Percentiles rank a stretch among this genome's conserved stretches.
Evolutionary conservation across 2,888 invertebrate species (phyloP).

Genomic region (Invenusta paracnida): DNA sequence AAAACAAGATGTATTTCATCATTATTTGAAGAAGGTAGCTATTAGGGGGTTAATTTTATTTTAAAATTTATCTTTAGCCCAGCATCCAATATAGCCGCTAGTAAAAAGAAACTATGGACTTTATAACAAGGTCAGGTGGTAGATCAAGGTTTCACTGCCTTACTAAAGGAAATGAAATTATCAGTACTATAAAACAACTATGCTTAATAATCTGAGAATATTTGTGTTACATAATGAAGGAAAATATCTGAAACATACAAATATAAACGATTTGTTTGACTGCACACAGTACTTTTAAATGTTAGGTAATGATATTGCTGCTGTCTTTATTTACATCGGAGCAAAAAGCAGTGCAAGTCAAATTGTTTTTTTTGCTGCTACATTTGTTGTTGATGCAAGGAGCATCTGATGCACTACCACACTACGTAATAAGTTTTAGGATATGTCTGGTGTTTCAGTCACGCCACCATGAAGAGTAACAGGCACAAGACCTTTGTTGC

Average conservation of each 20-base stretch:
- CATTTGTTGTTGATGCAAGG: not conserved
- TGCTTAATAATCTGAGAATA: not conserved
- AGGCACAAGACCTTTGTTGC: not conserved
- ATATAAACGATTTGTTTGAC: not conserved
- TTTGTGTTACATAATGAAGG: not conserved
- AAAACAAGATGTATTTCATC: too few relatives aligned
- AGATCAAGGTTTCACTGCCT: too few relatives aligned
- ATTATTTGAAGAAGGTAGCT: too few relatives aligned
- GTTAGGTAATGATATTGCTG: not conserved
- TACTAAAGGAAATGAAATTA: not conserved
- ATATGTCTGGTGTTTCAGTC: not conserved
- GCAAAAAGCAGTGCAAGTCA: not conserved
- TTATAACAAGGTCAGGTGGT: too few relatives aligned
- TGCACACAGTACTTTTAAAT: not conserved
- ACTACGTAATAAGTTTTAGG: not conserved
- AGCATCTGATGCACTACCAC: not conserved
- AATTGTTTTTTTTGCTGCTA: not conserved
- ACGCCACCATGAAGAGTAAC: not conserved
- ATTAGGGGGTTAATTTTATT: too few relatives aligned
- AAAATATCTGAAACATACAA: not conserved
- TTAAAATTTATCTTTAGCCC: not conserved
- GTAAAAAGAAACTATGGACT: too few relatives aligned
- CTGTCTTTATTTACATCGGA: not conserved
- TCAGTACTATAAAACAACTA: not conserved
- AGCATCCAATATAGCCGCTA: too few relatives aligned